Evolutionary conservation across 2,888 invertebrate species (phyloP).

Genomic region (Epistrophella euchroma): DNA sequence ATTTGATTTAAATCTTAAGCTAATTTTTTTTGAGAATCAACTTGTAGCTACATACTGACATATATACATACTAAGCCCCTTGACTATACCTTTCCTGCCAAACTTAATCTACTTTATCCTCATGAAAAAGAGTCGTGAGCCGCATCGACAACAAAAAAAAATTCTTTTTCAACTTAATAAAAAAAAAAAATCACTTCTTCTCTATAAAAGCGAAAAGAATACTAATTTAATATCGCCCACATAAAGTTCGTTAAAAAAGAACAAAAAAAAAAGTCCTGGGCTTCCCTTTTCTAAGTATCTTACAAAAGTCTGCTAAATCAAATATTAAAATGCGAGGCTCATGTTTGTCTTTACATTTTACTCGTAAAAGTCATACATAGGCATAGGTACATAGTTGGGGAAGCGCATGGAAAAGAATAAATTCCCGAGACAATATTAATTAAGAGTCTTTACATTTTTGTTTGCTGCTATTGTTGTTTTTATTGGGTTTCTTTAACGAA

Average conservation of each 20-base stretch:
- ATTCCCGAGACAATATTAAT: constrained; percentile 33
- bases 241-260: neutral
- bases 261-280: neutral
- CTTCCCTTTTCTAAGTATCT: constrained; percentile 20
- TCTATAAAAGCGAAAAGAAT: constrained; percentile 13
- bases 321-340: constrained; percentile 35
- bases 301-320: constrained; percentile 33
- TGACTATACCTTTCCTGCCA: constrained; percentile 1
- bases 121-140: neutral
- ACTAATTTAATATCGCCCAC: constrained; percentile 31
- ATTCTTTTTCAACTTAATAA: constrained; percentile 4
- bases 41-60: neutral
- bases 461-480: neutral
- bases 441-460: constrained; percentile 7
- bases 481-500: neutral
- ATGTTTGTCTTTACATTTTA: constrained; percentile 32
- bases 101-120: neutral
- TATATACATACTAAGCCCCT: neutral
- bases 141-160: neutral
- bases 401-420: neutral
- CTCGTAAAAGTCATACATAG: neutral
- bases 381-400: no score
- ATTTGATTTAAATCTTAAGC: no score
- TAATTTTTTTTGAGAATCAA: no score
- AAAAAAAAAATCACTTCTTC: neutral